These are phyloP conservation scores for Cotesia glomerata DNA, from an alignment of 1,140 invertebrate species.

Conservation along the genomic window DNA sequence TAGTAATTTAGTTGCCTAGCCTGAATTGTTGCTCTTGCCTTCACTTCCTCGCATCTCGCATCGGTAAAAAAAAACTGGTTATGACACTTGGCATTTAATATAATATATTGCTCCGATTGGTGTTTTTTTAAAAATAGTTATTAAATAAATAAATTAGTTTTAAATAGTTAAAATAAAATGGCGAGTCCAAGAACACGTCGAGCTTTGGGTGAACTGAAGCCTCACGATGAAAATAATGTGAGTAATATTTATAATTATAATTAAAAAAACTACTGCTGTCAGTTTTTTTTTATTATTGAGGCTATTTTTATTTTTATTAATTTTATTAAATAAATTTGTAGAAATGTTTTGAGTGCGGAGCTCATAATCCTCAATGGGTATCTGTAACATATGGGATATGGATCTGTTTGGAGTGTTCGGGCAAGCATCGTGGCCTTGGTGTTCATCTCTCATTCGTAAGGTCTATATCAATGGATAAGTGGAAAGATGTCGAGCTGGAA, in stretches of 20 bases:
- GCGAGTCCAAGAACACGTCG: constrained; percentile 89
- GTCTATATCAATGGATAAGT: constrained; percentile 98
- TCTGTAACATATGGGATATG: constrained; percentile 97
- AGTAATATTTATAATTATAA: constrained; percentile 52
- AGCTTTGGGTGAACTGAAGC: constrained; percentile 84
- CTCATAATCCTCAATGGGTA: constrained; percentile 97
- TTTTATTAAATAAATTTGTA: constrained; percentile 51
- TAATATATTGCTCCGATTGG: not conserved
- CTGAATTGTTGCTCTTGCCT: too few relatives aligned
- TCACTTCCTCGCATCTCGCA: too few relatives aligned
- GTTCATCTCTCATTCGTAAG: constrained; percentile 93
- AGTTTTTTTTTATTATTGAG: not conserved
- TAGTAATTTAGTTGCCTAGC: too few relatives aligned
- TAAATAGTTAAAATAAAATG: constrained; percentile 66
- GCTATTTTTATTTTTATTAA: constrained; percentile 11
- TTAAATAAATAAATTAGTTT: not conserved
- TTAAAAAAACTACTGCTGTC: not conserved
- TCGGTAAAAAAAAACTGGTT: too few relatives aligned
- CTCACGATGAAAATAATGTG: constrained; percentile 89
- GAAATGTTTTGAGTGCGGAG: constrained; percentile 96
- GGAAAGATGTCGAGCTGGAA: constrained; percentile 96
- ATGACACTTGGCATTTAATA: too few relatives aligned
- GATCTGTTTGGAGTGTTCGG: constrained; percentile 97
- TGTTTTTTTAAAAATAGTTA: not conserved
- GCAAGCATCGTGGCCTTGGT: constrained; percentile 93